Evolutionary conservation across 2,797 vertebrate genomes (phyloP), one percentile per base, ranked within the genome.

Genomic region (Xiphophorus birchmanni): DNA sequence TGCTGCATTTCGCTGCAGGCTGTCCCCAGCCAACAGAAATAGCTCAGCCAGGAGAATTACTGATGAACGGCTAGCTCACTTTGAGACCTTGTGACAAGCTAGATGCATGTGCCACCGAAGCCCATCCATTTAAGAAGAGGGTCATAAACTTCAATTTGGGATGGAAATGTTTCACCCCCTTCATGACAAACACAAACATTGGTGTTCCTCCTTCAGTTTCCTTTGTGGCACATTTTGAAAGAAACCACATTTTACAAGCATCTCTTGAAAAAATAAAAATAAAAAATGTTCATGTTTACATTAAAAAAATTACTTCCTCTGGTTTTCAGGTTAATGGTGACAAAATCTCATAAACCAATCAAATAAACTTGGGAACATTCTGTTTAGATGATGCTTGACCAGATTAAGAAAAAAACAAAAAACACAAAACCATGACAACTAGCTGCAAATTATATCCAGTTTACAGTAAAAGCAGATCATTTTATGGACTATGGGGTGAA

Each of bases 61-160:
- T 78, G 84, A 93, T 92, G 83, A 90, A 93, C 84, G 88, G 81
- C 89, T 84, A 86, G 81, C 84, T 89, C 82, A 84, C 79, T 87
- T 88, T 78, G 81, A 87, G 76, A 87, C 76, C 79, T 79, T 78
- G 71, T 89, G 85, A 86, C 84, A 83, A 82, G 72, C 86, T 76
- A 80, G 54, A 76, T 77, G 84, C 60, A 81, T 32, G 40, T 50
- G 74, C 80, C 74, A 86, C 47, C 56, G 21, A 78, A 86, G 71
- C 54, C 73, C 77, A 42, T 80, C 67, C 37, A 82, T 82, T 67
- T 60, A 72, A 80, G 69, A 82, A 40, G 8, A 75, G 73, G 40
- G 15, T 17, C 15, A 60, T 11, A 71, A 44, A 37, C 35, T 69
- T 71, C 21, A 71, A 15, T 13, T 71, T 44, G 10, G 9, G 10